Evolutionary conservation across 2,888 invertebrate genomes (phyloP), one percentile per base, ranked within the genome.

Genomic region (Lasioglossum lativentre): DNA sequence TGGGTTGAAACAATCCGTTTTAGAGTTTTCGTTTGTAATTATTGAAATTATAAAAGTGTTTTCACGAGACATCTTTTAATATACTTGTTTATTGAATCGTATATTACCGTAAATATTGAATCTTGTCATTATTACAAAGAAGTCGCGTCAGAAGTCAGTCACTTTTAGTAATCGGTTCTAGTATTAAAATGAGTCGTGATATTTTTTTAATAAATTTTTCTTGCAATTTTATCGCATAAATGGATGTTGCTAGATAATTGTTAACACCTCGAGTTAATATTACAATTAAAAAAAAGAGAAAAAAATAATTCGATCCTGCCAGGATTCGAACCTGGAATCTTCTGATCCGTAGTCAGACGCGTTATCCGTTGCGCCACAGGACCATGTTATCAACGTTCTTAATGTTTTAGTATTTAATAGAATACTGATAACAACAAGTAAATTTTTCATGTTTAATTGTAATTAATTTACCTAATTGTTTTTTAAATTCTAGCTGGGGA

Each of bases 281-380:
- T 59, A 14, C 4, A 59, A 27, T 0, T 30, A 70, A 23, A 47
- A 74, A 3, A 16, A 16, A 19, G 0, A 2, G 75, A 83, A 81
- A 83, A 83, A 80, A 5, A 4, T 19, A 0, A 0, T 1, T 0
- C 96, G 96, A 96, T 96, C 96, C 95, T 96, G 96, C 96, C 96
- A 96, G 96, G 96, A 96, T 96, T 96, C 96, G 96, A 96, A 96
- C 96, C 96, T 96, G 96, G 96, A 96, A 96, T 96, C 96, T 96
- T 96, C 96, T 96, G 96, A 96, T 96, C 96, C 96, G 96, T 96
- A 96, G 96, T 96, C 96, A 96, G 96, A 96, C 96, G 96, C 96
- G 96, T 96, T 96, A 96, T 96, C 93, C 96, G 95, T 96, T 96
- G 96, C 96, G 96, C 96, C 96, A 96, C 96, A 96, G 95, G 96